Conservation (phyloP, 2,113 vertebrate species). For the Caracal caracal region DNA sequence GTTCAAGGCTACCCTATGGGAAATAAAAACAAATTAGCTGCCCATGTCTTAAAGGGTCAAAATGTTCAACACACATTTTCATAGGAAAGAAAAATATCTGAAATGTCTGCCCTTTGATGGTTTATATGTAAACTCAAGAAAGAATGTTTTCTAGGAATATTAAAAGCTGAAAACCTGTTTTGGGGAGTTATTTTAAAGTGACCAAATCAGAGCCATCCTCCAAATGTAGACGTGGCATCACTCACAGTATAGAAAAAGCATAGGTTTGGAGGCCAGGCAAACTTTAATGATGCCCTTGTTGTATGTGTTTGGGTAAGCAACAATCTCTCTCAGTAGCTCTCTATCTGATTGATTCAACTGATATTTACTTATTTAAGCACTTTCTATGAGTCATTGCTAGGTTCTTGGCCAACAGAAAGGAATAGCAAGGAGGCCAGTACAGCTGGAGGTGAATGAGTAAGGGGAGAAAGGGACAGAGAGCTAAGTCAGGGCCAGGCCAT, state of each 20-base stretch:
- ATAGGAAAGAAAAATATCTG: neutral
- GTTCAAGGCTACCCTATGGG: neutral
- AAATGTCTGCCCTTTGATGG: neutral
- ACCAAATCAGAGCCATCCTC: neutral
- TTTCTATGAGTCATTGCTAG: neutral
- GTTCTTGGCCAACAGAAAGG: neutral
- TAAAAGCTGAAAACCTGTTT: neutral
- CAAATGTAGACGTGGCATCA: neutral
- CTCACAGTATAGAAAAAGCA: neutral
- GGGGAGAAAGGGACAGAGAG: neutral
- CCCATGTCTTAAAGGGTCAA: neutral
- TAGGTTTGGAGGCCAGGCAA: neutral
- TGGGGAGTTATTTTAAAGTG: neutral
- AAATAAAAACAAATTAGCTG: conserved; percentile 14
- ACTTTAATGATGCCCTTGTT: neutral
- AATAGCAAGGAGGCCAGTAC: neutral
- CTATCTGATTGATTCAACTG: neutral
- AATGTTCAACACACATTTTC: neutral
- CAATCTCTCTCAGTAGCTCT: neutral
- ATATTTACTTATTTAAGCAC: neutral
- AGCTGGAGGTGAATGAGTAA: neutral
- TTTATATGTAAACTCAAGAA: neutral
- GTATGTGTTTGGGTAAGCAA: neutral
- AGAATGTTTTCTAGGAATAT: neutral
- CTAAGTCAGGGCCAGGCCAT: neutral